phyloP scores from a whole-genome alignment of 2,113 vertebrate species.

The Paraplagusia blochii region DNA sequence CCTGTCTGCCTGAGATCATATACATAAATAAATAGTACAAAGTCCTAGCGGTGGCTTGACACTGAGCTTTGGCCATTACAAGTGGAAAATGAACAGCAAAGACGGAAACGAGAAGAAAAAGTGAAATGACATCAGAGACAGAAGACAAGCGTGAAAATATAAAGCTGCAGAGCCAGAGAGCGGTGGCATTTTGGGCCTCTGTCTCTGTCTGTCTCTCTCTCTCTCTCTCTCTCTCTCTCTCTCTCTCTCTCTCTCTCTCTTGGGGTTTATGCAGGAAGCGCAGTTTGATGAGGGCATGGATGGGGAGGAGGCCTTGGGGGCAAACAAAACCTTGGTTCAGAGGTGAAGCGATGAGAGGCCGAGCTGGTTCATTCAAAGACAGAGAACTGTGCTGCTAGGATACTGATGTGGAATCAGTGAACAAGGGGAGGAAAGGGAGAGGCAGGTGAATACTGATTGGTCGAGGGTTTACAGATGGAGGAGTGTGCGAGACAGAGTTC shows the following conservation, averaged over 20 bases:
- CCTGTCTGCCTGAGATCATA: slow-evolving; percentile 23
- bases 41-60: too few species aligned
- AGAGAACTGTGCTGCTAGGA: slow-evolving; percentile 20
- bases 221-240: slow-evolving; percentile 44
- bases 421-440: slow-evolving; percentile 3
- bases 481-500: neutral
- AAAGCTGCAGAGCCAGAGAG: slow-evolving; percentile 1
- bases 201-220: too few species aligned
- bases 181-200: slow-evolving; percentile 14
- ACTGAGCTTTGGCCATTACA: too few species aligned
- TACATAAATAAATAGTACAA: neutral
- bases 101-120: neutral
- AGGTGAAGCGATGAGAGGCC: slow-evolving; percentile 46
- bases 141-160: neutral
- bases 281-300: slow-evolving; percentile 51
- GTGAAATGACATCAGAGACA: neutral
- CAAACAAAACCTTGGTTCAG: slow-evolving; percentile 51
- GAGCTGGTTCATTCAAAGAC: slow-evolving; percentile 24
- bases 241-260: slow-evolving; percentile 39
- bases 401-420: slow-evolving; percentile 14
- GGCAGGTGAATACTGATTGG: slow-evolving; percentile 48
- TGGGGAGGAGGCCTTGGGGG: slow-evolving; percentile 26
- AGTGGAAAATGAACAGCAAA: neutral
- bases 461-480: slow-evolving; percentile 38
- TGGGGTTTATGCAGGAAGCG: slow-evolving; percentile 36